Conservation (phyloP, 2,113 vertebrate genomes). For the Anguilla rostrata region DNA sequence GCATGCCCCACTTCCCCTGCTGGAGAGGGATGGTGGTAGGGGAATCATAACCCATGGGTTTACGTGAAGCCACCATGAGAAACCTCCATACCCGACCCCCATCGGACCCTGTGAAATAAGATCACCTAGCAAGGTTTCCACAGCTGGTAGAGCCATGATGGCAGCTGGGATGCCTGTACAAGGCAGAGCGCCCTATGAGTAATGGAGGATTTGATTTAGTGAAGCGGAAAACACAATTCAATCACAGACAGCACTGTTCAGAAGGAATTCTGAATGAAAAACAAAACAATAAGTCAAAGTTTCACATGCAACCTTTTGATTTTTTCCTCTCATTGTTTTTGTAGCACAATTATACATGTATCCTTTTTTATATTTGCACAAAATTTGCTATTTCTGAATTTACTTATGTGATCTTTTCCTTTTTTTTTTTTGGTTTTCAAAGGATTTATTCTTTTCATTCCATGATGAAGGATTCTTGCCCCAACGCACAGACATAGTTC, state of each 20-base stretch:
- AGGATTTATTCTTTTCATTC: background rate
- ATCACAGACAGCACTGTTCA: background rate
- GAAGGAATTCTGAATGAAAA: background rate
- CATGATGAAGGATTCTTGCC: background rate
- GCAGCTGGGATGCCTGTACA: slow-evolving; percentile 6
- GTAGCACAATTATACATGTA: background rate
- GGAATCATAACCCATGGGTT: slow-evolving; percentile 5
- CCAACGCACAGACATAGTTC: background rate
- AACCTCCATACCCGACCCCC: background rate
- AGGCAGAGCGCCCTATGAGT: background rate
- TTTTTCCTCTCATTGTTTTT: background rate
- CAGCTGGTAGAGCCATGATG: slow-evolving; percentile 17
- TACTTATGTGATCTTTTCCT: background rate
- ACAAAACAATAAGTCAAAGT: background rate
- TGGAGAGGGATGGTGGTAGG: background rate
- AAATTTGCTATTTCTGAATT: background rate
- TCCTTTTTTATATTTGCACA: background rate
- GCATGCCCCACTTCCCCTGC: background rate
- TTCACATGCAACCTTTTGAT: background rate
- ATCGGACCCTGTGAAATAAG: background rate
- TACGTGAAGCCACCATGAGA: slow-evolving; percentile 10
- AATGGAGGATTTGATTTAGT: background rate
- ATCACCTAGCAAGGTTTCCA: slow-evolving; percentile 4
- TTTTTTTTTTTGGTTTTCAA: background rate
- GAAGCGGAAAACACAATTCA: background rate